phyloP scores from a whole-genome alignment of 1,140 invertebrate genomes.

The Rhopalosiphum maidis region DNA sequence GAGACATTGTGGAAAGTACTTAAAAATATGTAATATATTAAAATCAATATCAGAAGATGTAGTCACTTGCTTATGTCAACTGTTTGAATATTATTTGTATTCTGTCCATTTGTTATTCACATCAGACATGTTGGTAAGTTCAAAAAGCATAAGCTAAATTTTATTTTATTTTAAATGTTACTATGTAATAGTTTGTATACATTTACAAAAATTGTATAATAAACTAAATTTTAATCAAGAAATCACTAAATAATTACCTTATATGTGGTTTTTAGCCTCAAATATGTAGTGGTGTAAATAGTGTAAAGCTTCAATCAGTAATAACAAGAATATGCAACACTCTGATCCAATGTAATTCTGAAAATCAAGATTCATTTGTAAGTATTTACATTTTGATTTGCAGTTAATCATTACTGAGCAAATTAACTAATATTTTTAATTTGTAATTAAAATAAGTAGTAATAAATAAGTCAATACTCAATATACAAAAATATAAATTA shows the following conservation, averaged over 20 bases:
- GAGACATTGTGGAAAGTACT: constrained; percentile 88
- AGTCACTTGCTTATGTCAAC: constrained; percentile 86
- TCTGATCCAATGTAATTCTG: constrained; percentile 44
- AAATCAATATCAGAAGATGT: constrained; percentile 92
- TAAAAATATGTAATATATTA: constrained; percentile 92
- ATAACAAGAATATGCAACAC: constrained; percentile 54
- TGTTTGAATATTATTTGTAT: constrained; percentile 96
- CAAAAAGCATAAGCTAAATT: not conserved
- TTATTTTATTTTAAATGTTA: not conserved
- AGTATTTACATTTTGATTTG: constrained; percentile 1
- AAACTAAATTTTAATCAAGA: not conserved
- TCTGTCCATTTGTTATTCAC: constrained; percentile 90
- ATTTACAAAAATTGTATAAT: too few species aligned
- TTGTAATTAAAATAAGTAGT: too few species aligned
- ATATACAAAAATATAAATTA: too few species aligned
- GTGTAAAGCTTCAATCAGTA: constrained; percentile 57
- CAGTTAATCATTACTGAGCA: not conserved
- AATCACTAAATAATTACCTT: not conserved
- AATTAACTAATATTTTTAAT: not conserved
- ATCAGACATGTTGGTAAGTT: constrained; percentile 71
- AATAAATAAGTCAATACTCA: too few species aligned
- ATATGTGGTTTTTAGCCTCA: constrained; percentile 29
- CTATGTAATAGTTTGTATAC: too few species aligned
- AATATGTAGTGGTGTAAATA: constrained; percentile 40
- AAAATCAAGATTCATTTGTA: constrained; percentile 43